Conservation (phyloP, 1,140 invertebrate genomes). For the Spodoptera litura region DNA sequence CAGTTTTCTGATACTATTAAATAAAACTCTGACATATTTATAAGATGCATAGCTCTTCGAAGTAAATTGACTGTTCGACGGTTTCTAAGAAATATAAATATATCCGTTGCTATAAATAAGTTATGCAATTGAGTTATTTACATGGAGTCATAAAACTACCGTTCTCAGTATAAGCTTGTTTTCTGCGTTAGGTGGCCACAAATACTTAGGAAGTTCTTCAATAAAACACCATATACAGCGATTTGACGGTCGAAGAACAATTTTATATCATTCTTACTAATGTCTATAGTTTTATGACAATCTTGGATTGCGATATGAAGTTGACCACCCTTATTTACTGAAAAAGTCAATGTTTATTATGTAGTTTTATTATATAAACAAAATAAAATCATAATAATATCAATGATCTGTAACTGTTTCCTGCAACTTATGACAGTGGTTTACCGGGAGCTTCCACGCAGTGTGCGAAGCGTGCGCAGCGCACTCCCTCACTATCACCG, state of each 20-base stretch:
- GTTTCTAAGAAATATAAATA: not conserved
- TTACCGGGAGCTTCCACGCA: slow-evolving; percentile 31
- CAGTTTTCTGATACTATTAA: slow-evolving; percentile 35
- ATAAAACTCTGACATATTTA: slow-evolving; percentile 33
- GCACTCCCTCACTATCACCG: slow-evolving; percentile 55
- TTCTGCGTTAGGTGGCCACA: too few species aligned
- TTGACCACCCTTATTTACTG: too few species aligned
- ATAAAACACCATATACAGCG: too few species aligned
- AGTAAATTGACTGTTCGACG: not conserved
- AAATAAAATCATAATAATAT: not conserved
- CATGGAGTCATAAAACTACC: too few species aligned
- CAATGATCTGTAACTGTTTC: slow-evolving; percentile 27
- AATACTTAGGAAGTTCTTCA: too few species aligned
- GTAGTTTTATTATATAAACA: not conserved
- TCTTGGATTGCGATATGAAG: too few species aligned
- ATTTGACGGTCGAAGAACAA: too few species aligned
- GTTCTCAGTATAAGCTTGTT: too few species aligned
- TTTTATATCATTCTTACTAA: too few species aligned
- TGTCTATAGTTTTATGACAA: too few species aligned
- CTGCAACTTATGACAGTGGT: slow-evolving; percentile 17
- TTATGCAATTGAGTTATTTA: too few species aligned
- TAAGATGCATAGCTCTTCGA: not conserved
- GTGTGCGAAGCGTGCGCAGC: slow-evolving; percentile 48
- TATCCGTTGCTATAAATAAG: not conserved
- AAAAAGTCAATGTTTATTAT: too few species aligned